Evolutionary conservation across 53 echinoderm and acorn worm genomes (phyloP), one percentile per base, ranked within the genome.

Genomic region (Crossaster papposus): DNA sequence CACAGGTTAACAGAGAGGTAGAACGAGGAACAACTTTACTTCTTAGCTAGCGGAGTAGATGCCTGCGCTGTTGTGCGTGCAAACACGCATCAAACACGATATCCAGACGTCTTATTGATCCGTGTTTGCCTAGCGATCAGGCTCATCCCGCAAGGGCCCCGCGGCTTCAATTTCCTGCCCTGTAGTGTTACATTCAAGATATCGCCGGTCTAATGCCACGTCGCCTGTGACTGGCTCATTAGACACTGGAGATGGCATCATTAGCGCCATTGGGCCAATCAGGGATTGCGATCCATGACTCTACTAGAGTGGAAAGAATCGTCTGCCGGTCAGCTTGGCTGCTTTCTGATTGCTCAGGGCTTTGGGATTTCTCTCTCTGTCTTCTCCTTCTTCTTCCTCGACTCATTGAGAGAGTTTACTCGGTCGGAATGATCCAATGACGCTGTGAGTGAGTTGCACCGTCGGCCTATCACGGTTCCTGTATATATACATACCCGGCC

Each of bases 231-330:
- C 72, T 85, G 85, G 85, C 51, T 85, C 85, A 85, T 85, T 85
- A 85, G 72, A 52, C 72, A 85, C 72, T 72, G 51, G 30, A 85
- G 85, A 85, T 85, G 72, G 85, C 23, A 54, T 71, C 72, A 85
- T 85, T 85, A 85, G 85, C 85, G 51, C 52, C 72, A 85, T 85
- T 72, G 85, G 85, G 85, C 85, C 85, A 85, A 85, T 85, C 72
- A 72, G 33, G 52, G 72, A 72, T 72, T 32, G 85, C 52, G 32
- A 85, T 72, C 51, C 52, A 72, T n/a, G 85, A 72, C 22, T 71
- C 85, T 51, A 72, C 52, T 85, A 72, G 85, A 85, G 85, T 72
- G 85, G 85, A 85, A 58, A 85, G 85, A 85, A 85, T 72, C 73
- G 51, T 22, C 44, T 44, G 72, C 51, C 31, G 44, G 35, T 74